Conservation (phyloP, 2,888 invertebrate genomes). For the Drosophila gaucha region DNA sequence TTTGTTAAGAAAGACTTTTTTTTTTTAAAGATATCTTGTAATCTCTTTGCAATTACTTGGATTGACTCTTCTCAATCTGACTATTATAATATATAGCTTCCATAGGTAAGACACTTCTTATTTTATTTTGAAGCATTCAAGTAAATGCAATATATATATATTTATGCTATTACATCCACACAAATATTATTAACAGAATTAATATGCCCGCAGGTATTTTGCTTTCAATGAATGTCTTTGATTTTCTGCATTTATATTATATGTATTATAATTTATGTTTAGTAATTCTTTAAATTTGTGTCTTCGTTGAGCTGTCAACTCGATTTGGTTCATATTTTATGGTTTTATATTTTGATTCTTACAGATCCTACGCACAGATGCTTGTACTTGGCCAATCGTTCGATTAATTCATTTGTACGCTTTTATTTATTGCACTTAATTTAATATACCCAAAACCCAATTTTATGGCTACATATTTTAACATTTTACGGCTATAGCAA, state of each 20-base stretch:
- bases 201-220: background rate
- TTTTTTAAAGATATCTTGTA: too few species aligned
- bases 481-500: slow-evolving; percentile 44
- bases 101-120: too few species aligned
- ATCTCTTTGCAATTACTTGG: too few species aligned
- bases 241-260: background rate
- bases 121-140: background rate
- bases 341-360: slow-evolving; percentile 14
- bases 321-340: background rate
- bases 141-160: too few species aligned
- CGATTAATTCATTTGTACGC: slow-evolving; percentile 60
- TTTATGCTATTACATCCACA: background rate
- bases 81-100: too few species aligned
- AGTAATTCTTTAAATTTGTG: slow-evolving; percentile 20
- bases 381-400: slow-evolving; percentile 18
- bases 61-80: too few species aligned
- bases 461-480: slow-evolving; percentile 78
- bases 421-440: slow-evolving; percentile 58
- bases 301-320: background rate
- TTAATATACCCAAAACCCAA: slow-evolving; percentile 53
- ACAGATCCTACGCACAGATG: slow-evolving; percentile 6
- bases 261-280: slow-evolving; percentile 1
- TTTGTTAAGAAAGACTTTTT: too few species aligned
- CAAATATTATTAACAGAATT: background rate
- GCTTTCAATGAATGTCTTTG: background rate